Base-by-base conservation (phyloP, 64 coral and sea anemone species). In the Montipora sp. region DNA sequence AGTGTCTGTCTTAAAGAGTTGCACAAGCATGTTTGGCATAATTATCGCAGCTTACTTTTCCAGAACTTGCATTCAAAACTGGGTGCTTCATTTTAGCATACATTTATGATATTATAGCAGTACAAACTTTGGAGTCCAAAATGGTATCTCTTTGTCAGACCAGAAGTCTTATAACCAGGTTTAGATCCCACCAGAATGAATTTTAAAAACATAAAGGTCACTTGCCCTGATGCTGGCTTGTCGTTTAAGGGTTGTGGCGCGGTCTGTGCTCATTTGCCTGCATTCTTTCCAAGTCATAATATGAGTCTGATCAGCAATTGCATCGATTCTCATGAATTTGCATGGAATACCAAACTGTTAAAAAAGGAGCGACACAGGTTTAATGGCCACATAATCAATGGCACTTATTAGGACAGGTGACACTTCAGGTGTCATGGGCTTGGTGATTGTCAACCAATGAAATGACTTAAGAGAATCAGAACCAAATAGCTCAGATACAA, bases 331-430 rank as follows among this genome's bases (percentile, higher is more conserved):
- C 95, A 97, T 97, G 88, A 88, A 97, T 84, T 84, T 90, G 86
- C 95, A 97, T 18, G 95, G 92, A 51, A 97, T 97, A 15, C 95
- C 95, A 91, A 94, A 97, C 95, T 97, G 89, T 82, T 43, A 86
- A 97, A 71, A 85, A 13, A 85, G 63, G 82, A 63, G 60, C 14
- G 60, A 70, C 60, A 84, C 0, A 69, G 61, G 66, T 84, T 72
- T 47, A 85, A 11, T 36, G 36, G 59, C 59, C 16, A 51, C 7
- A 2, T 18, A 72, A 8, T 15, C 16, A 78, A 78, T 16, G 16
- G 15, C 12, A 46, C 7, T 48, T 3, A 8, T 46, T 49, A 49
- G 19, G 16, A 49, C 11, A 2, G 15, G 10, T 43, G 3, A 13
- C 73, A 48, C 0, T 18, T 16, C 4, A 18, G 1, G 14, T 14